phyloP scores from a whole-genome alignment of 1,140 invertebrate species.

The Drosophila suzukii region DNA sequence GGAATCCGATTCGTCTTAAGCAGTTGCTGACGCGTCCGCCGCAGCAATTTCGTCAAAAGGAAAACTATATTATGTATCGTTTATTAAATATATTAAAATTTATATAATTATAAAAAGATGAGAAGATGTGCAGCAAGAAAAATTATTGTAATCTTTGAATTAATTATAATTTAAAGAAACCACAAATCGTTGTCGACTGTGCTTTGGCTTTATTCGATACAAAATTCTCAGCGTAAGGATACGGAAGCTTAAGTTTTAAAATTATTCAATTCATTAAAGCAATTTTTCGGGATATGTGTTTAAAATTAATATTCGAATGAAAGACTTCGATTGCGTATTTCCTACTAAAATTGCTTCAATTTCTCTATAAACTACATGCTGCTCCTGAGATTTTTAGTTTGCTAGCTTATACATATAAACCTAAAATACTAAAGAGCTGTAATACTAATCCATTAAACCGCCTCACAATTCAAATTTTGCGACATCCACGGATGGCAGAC shows the following conservation, averaged over 20 bases:
- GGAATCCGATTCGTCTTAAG: conserved; percentile 44
- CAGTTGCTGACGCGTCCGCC: conserved; percentile 59
- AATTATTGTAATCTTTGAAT: conserved; percentile 84
- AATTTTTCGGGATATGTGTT: too few relatives aligned
- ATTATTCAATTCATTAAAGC: too few relatives aligned
- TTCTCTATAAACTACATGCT: not conserved
- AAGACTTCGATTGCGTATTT: not conserved
- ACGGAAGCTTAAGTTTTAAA: not conserved
- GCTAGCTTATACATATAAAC: not conserved
- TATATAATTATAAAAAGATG: conserved; percentile 84
- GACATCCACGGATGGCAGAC: conserved; percentile 39
- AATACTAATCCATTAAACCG: not conserved
- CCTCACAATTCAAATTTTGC: conserved; percentile 26
- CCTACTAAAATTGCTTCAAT: not conserved
- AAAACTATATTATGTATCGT: conserved; percentile 84
- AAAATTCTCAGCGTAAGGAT: not conserved
- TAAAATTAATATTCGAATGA: not conserved
- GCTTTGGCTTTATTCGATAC: conserved; percentile 7
- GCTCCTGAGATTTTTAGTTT: not conserved
- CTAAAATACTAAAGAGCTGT: not conserved
- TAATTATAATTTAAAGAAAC: conserved; percentile 82
- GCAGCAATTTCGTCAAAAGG: conserved; percentile 77
- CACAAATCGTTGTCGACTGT: conserved; percentile 48
- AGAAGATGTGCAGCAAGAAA: conserved; percentile 75
- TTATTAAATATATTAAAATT: conserved; percentile 85